phyloP scores from a whole-genome alignment of 2,888 invertebrate genomes.

The Hipparchia sbordonii region DNA sequence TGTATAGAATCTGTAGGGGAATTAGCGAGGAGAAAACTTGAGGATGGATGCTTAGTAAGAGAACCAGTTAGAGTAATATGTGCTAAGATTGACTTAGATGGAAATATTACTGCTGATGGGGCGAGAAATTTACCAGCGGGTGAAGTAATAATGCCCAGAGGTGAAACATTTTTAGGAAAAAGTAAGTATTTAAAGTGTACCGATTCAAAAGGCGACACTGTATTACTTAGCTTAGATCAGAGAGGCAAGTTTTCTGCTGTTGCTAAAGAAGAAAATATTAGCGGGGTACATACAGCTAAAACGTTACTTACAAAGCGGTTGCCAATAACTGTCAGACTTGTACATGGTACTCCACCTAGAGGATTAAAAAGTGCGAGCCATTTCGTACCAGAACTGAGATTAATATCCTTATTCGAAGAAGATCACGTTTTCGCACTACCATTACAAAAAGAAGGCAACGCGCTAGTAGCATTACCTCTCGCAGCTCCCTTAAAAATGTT shows the following conservation, averaged over 20 bases:
- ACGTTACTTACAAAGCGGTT: conserved; percentile 94
- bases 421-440: conserved; percentile 93
- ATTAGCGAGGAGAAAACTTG: conserved; percentile 88
- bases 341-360: conserved; percentile 94
- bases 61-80: conserved; percentile 89
- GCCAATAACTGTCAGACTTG: conserved; percentile 95
- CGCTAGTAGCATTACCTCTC: conserved; percentile 91
- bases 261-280: conserved; percentile 96
- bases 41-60: conserved; percentile 90
- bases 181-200: conserved; percentile 93
- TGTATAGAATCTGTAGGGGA: conserved; percentile 95
- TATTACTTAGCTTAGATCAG: conserved; percentile 92
- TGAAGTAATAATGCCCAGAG: conserved; percentile 91
- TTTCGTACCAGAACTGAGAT: conserved; percentile 92
- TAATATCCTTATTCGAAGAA: conserved; percentile 93
- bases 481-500: conserved; percentile 94
- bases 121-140: conserved; percentile 91
- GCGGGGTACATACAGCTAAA: conserved; percentile 96
- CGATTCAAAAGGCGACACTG: conserved; percentile 91
- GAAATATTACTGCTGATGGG: conserved; percentile 85
- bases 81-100: conserved; percentile 84
- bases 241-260: conserved; percentile 96
- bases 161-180: conserved; percentile 86
- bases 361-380: conserved; percentile 91
- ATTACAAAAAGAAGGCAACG: conserved; percentile 90